Evolutionary conservation across 2,888 invertebrate genomes (phyloP).

Genomic region (Lithophane socia): DNA sequence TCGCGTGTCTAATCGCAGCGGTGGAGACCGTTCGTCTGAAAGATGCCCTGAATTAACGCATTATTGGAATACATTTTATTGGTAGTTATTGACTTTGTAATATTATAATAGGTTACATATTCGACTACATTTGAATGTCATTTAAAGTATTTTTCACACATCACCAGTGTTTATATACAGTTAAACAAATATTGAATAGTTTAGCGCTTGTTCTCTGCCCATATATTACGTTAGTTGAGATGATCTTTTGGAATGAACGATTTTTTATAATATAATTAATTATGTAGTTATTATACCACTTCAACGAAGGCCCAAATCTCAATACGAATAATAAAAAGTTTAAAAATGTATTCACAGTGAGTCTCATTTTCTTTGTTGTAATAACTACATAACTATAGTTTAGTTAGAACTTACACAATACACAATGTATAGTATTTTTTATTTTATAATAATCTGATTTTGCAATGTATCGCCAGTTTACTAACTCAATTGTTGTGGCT

Average conservation of each 20-base stretch:
- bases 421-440: slow-evolving; percentile 51
- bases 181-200: slow-evolving; percentile 52
- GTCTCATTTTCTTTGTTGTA: slow-evolving; percentile 50
- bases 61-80: slow-evolving; percentile 43
- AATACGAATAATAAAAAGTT: slow-evolving; percentile 16
- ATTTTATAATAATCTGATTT: slow-evolving; percentile 48
- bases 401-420: slow-evolving; percentile 38
- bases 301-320: slow-evolving; percentile 14
- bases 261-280: slow-evolving; percentile 33
- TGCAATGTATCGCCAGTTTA: slow-evolving; percentile 56
- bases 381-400: slow-evolving; percentile 47
- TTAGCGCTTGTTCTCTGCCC: slow-evolving; percentile 49
- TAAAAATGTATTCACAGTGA: slow-evolving; percentile 1
- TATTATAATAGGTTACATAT: slow-evolving; percentile 49
- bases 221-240: slow-evolving; percentile 29
- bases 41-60: slow-evolving; percentile 29
- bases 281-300: slow-evolving; percentile 57
- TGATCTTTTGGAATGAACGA: slow-evolving; percentile 38
- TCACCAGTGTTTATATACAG: slow-evolving; percentile 46
- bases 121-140: slow-evolving; percentile 40
- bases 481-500: slow-evolving; percentile 67
- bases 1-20: slow-evolving; percentile 46
- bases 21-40: slow-evolving; percentile 33
- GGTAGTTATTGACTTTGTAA: slow-evolving; percentile 50
- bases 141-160: slow-evolving; percentile 42